Conservation (phyloP, 2,113 vertebrate genomes). For the Rhinolophus sinicus region DNA sequence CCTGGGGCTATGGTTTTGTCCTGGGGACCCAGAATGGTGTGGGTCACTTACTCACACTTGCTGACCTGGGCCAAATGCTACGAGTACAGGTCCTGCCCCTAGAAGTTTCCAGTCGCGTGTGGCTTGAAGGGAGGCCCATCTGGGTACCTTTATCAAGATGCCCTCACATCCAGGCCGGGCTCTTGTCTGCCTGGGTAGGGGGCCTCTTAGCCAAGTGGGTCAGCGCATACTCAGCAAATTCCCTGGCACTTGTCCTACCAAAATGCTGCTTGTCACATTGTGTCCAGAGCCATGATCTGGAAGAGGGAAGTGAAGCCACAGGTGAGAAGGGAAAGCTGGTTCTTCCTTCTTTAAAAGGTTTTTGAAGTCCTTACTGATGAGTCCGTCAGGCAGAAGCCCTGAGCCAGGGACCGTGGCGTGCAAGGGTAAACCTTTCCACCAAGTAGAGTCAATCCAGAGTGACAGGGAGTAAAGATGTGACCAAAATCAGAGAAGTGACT, state of each 20-base stretch:
- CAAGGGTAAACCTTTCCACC: background rate
- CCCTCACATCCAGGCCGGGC: background rate
- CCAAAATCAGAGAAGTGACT: too few relatives aligned
- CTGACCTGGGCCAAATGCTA: background rate
- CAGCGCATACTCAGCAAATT: accelerated
- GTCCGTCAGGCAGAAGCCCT: background rate
- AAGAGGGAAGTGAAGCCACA: background rate
- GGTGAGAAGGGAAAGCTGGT: background rate
- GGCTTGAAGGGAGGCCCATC: background rate
- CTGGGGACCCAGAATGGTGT: accelerated
- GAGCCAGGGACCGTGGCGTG: background rate
- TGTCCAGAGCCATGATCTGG: background rate
- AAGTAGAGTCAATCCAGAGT: background rate
- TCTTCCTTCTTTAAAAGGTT: background rate
- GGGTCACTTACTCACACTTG: background rate
- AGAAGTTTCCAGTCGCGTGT: accelerated
- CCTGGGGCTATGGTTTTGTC: background rate
- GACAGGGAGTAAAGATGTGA: background rate
- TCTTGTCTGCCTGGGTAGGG: background rate
- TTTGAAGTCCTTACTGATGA: background rate
- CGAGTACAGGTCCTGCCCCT: background rate
- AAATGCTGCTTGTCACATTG: accelerated
- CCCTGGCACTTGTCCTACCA: background rate
- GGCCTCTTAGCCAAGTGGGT: background rate
- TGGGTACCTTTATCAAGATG: background rate